Evolutionary conservation across 2,113 vertebrate genomes (phyloP).

Genomic region (Charina bottae): DNA sequence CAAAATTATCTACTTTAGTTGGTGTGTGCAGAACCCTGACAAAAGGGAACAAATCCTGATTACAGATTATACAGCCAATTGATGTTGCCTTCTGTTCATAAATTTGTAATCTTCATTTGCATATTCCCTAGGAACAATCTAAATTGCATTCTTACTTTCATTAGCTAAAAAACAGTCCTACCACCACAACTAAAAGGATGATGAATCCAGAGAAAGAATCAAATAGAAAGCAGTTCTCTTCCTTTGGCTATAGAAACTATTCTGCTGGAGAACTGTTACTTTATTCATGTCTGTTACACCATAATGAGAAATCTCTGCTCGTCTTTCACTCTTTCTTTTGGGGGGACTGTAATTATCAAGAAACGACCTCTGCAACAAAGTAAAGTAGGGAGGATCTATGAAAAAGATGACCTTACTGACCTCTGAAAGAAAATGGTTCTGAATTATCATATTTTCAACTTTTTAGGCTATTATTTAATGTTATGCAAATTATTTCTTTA

Average conservation of each 20-base stretch:
- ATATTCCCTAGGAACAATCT: neutral
- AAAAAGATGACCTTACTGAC: neutral
- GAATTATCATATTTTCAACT: neutral
- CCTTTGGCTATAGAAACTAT: neutral
- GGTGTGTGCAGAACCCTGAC: neutral
- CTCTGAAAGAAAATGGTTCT: neutral
- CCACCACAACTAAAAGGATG: neutral
- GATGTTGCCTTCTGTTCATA: neutral
- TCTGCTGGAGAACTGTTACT: neutral
- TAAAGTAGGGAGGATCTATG: neutral
- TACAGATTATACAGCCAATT: neutral
- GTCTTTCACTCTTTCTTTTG: neutral
- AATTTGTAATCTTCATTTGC: neutral
- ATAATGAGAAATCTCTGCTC: no score
- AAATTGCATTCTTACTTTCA: slow-evolving; percentile 4
- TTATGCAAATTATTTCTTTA: neutral
- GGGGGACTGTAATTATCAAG: neutral
- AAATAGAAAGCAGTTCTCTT: neutral
- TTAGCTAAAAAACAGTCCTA: neutral
- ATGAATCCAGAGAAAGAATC: no score
- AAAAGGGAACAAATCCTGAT: neutral
- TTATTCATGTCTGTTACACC: neutral
- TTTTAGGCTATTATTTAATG: neutral
- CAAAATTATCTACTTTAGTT: neutral
- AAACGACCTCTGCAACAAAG: neutral